Conservation (phyloP, 2,888 invertebrate species). For the Leptinotarsa rubiginosa region DNA sequence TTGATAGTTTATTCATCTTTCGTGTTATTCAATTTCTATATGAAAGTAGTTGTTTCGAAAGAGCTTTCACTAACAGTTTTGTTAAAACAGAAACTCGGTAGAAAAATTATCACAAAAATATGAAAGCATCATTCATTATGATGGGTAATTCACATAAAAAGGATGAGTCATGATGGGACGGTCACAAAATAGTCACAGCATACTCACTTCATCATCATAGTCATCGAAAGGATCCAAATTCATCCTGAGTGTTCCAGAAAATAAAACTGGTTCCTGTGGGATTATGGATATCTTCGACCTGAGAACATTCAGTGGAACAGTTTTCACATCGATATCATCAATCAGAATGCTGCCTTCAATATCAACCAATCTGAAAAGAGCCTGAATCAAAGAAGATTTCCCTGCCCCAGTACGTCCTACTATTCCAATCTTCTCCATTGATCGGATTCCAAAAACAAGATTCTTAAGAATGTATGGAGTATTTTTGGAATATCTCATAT, state of each 20-base stretch:
- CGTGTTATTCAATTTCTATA: too few relatives aligned
- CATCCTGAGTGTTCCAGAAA: constrained; percentile 86
- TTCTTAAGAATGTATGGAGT: constrained; percentile 80
- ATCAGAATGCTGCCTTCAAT: constrained; percentile 82
- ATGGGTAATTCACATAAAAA: neutral
- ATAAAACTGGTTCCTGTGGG: constrained; percentile 87
- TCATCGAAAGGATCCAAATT: constrained; percentile 92
- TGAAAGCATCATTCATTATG: neutral
- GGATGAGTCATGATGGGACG: neutral
- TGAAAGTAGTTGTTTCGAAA: too few relatives aligned
- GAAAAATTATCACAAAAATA: too few relatives aligned
- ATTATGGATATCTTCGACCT: constrained; percentile 85
- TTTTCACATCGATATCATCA: constrained; percentile 78
- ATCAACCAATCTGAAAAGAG: constrained; percentile 83
- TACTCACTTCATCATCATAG: constrained; percentile 75
- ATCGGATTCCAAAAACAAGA: constrained; percentile 74
- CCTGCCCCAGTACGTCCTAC: constrained; percentile 88
- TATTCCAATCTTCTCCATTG: constrained; percentile 80
- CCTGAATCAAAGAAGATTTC: constrained; percentile 80
- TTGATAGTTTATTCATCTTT: too few relatives aligned
- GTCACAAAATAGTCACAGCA: neutral
- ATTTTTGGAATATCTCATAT: constrained; percentile 77
- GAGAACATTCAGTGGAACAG: constrained; percentile 73
- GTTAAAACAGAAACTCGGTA: too few relatives aligned
- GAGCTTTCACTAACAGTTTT: too few relatives aligned